Conservation (phyloP, 2,797 vertebrate genomes). For the Myotis daubentonii region DNA sequence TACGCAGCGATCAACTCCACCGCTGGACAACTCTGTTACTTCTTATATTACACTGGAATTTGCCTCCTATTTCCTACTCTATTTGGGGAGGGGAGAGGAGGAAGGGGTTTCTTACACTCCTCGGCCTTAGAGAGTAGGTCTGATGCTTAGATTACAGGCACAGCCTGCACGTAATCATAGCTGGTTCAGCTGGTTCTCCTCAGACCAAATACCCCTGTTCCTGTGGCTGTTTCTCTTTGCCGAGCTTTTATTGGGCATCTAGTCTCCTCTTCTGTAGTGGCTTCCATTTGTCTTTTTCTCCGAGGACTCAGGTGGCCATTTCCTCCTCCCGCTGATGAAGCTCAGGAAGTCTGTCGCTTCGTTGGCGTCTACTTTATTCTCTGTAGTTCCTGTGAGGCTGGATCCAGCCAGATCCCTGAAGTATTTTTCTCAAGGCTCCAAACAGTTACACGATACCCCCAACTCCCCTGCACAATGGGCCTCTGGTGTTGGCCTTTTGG, state of each 20-base stretch:
- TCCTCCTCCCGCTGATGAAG: not conserved
- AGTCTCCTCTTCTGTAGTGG: not conserved
- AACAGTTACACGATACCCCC: not conserved
- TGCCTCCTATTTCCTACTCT: not conserved
- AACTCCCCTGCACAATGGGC: not conserved
- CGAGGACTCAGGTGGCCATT: not conserved
- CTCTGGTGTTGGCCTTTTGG: constrained; percentile 14
- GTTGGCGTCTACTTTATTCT: not conserved
- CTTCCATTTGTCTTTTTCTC: not conserved
- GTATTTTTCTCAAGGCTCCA: not conserved
- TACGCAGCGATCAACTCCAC: not conserved
- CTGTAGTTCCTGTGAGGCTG: not conserved
- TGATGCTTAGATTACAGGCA: not conserved
- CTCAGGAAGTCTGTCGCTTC: not conserved
- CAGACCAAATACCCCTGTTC: not conserved
- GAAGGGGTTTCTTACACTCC: not conserved
- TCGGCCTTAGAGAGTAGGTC: not conserved
- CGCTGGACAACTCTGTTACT: not conserved
- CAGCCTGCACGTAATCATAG: not conserved
- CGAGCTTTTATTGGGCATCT: not conserved
- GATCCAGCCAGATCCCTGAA: not conserved
- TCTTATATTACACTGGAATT: not conserved
- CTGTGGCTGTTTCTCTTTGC: not conserved
- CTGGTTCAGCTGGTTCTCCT: not conserved
- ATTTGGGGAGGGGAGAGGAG: not conserved